A percentile compares a stretch with the other conserved stretches of the same genome.
Evolutionary conservation across 2,888 invertebrate genomes (phyloP).

Genomic region (Eudemis profundana): DNA sequence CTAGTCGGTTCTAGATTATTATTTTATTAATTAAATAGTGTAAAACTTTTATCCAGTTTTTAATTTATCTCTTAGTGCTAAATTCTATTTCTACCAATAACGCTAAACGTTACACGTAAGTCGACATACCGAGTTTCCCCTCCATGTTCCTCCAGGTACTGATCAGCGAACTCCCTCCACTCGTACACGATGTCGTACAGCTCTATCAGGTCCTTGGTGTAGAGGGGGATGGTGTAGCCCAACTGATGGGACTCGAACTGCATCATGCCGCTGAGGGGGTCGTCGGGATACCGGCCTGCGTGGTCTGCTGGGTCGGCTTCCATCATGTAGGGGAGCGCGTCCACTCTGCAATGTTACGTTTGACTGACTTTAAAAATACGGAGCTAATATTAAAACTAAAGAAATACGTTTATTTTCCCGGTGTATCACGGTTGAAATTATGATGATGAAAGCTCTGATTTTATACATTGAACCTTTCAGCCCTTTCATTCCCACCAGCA

Average conservation of each 20-base stretch:
- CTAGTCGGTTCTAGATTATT: no score
- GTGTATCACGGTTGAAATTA: no score
- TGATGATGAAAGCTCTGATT: no score
- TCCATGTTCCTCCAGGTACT: conserved; percentile 69
- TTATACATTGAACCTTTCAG: no score
- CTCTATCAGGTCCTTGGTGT: conserved; percentile 86
- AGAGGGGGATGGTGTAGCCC: conserved; percentile 85
- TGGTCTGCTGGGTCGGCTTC: conserved; percentile 79
- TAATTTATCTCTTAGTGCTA: no score
- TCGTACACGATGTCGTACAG: conserved; percentile 83
- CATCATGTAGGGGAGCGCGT: conserved; percentile 86
- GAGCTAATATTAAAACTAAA: neutral
- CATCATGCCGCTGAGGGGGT: conserved; percentile 75
- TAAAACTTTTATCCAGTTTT: no score
- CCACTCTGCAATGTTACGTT: conserved; percentile 77
- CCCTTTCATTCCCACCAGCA: no score
- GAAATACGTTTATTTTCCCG: no score
- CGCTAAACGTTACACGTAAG: no score
- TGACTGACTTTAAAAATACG: neutral
- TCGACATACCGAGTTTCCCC: conserved; percentile 76
- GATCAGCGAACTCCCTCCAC: conserved; percentile 85
- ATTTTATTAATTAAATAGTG: no score
- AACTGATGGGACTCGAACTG: conserved; percentile 80
- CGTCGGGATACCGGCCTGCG: conserved; percentile 76
- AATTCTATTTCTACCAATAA: no score